A percentile compares a stretch with the other conserved stretches of the same genome.
Evolutionary conservation across 35 echinoderm and acorn worm genomes (phyloP).

Genomic region (Ptychodera flava): DNA sequence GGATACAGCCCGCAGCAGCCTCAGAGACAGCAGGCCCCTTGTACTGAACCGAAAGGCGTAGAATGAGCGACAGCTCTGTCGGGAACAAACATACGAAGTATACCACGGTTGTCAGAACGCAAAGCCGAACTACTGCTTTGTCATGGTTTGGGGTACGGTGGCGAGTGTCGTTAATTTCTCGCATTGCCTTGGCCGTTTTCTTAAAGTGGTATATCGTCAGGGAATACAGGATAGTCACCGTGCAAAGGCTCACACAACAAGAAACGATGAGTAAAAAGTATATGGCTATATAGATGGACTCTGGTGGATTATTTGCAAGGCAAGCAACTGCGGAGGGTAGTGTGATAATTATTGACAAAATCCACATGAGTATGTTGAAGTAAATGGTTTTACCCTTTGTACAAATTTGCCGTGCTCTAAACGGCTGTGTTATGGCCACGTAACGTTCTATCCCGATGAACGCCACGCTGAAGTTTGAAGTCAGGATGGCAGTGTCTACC

Average conservation of each 20-base stretch:
- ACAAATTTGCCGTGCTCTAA: not conserved
- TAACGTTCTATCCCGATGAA: slow-evolving; percentile 38
- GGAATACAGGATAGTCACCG: not conserved
- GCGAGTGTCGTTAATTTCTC: not conserved
- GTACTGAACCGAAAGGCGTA: not conserved
- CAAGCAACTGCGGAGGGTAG: not conserved
- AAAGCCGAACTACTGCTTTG: not conserved
- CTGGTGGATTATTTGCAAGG: too few species aligned
- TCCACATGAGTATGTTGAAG: not conserved
- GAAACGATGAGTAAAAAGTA: not conserved
- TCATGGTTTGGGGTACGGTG: not conserved
- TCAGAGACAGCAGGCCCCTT: not conserved
- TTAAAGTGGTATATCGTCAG: not conserved
- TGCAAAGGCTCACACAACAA: not conserved
- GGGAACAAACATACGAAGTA: not conserved
- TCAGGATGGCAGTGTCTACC: not conserved
- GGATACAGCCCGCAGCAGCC: not conserved
- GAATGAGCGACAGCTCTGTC: not conserved
- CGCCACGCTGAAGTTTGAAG: slow-evolving; percentile 28
- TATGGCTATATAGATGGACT: not conserved
- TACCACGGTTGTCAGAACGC: not conserved
- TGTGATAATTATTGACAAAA: not conserved
- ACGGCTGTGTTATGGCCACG: slow-evolving; percentile 22
- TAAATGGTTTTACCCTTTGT: not conserved
- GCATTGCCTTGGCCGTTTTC: not conserved